Base-by-base conservation (phyloP, 2,888 invertebrate species). In the Gonocerus acuteangulatus region DNA sequence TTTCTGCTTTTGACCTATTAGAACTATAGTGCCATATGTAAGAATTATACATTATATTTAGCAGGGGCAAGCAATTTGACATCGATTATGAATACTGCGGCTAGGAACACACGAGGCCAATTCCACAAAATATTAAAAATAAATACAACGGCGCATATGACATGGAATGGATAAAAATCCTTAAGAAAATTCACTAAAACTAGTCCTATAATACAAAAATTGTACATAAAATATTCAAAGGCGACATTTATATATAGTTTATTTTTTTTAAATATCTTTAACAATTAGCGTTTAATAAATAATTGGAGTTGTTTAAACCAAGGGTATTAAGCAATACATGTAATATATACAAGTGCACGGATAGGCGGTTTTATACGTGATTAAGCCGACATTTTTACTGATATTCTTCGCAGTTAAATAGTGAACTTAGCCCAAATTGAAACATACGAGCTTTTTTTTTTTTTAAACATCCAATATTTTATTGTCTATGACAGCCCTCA, bases 131-230 rank as follows among this genome's bases (percentile, higher is more conserved):
- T 39, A 39, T 39, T 22, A 54, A 11, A 16, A 42, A 54, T 42
- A 42, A 54, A 54, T 42, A 23, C 32, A 42, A 15, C 19, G 21
- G 11, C n/a, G n/a, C 54, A 54, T 21, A 54, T 54, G 42, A 42
- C 54, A 23, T 21, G 54, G 52, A 52, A 52, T 52, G 52, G 54
- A 54, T 51, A 51, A 51, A n/a, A 34, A 27, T 54, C 42, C 39
- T 39, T 54, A 42, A 19, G 21, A 54, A 39, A n/a, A 54, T 39
- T 21, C 21, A 42, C 54, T 54, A 57, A 47, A 57, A 27, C 58
- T 64, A 64, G 32, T 9, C 59, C 64, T 64, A 64, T 64, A 49
- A 64, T 64, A 64, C 64, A 64, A 64, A 64, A 64, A 64, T 64
- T 64, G 58, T 64, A 64, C 64, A 64, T 61, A 64, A 64, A 63